Evolutionary conservation across 2,797 vertebrate genomes (phyloP), one percentile per base, ranked within the genome.

Genomic region (Sorex maritimensis): DNA sequence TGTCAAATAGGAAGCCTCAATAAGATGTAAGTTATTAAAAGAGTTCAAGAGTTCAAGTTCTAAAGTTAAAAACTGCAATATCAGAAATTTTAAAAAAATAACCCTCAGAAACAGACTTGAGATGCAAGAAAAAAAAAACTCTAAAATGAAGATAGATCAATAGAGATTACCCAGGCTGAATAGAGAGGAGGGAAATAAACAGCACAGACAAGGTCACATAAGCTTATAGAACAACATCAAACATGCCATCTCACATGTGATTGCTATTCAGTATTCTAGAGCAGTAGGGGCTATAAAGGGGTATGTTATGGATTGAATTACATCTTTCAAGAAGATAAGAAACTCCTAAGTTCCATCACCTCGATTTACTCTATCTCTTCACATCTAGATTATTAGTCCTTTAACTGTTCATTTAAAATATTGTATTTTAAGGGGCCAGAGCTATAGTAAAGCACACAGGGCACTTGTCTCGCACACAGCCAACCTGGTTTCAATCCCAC

Each of bases 91-190:
- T 52, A 3, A 58, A 90, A 75, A 55, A 63, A 65, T 46, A 58
- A 14, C 67, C 2, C 2, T 84, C 28, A 49, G 69, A 19, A 92
- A 1, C 26, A 79, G 7, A 69, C 73, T 21, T 68, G 41, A 92
- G 21, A 49, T 55, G 4, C 7, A 94, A 81, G 21, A 34, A 34
- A 12, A 58, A 14, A 58, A 65, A 34, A 5, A 38, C 46, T 44
- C 83, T 30, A 77, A 55, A 78, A 41, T 1, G 15, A 80, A 58
- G n/a, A 85, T 81, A 81, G 68, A 87, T 74, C 55, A 63, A 7
- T 88, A 34, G 34, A 93, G n/a, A 78, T 78, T 77, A 72, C 49
- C 8, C 10, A 41, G 14, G 77, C 65, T 90, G 21, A 86, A 86
- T 15, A 78, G 34, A 82, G 34, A 34, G 34, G 28, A 55, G 71